These are phyloP conservation scores for Bergia puertoricense DNA, from an alignment of 92 coral and sea anemone genomes.

Conservation along the genomic window DNA sequence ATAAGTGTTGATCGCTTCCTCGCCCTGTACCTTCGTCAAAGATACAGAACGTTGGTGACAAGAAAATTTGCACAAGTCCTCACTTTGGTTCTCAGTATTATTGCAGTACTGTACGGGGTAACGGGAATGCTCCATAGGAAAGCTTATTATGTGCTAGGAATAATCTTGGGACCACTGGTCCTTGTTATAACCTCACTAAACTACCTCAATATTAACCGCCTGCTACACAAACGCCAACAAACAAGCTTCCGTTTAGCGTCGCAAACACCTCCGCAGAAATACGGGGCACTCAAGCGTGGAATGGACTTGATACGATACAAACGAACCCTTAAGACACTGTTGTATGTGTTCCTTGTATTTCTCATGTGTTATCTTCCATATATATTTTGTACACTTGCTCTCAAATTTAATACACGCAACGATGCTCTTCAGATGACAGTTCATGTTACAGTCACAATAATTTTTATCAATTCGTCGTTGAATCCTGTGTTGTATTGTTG, in stretches of 20 bases:
- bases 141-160: slow-evolving; percentile 25
- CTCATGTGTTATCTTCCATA: slow-evolving; percentile 52
- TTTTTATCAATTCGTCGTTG: slow-evolving; percentile 46
- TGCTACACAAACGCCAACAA: not conserved
- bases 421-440: slow-evolving; percentile 33
- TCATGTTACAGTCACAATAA: slow-evolving; percentile 38
- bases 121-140: slow-evolving; percentile 43
- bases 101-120: not conserved
- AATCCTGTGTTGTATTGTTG: slow-evolving; percentile 50
- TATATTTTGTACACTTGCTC: slow-evolving; percentile 16
- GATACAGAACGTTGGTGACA: slow-evolving; percentile 42
- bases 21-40: slow-evolving; percentile 13
- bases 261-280: not conserved
- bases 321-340: slow-evolving; percentile 30
- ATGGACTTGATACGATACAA: slow-evolving; percentile 36
- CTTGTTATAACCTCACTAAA: slow-evolving; percentile 24
- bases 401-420: slow-evolving; percentile 29
- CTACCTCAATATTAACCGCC: slow-evolving; percentile 35
- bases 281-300: not conserved
- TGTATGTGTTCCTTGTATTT: slow-evolving; percentile 45
- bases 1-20: slow-evolving; percentile 53
- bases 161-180: slow-evolving; percentile 24
- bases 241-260: not conserved
- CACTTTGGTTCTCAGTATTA: not conserved
- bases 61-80: not conserved